phyloP scores from a whole-genome alignment of 2,797 vertebrate species.

The Tauraco hartlaubi region DNA sequence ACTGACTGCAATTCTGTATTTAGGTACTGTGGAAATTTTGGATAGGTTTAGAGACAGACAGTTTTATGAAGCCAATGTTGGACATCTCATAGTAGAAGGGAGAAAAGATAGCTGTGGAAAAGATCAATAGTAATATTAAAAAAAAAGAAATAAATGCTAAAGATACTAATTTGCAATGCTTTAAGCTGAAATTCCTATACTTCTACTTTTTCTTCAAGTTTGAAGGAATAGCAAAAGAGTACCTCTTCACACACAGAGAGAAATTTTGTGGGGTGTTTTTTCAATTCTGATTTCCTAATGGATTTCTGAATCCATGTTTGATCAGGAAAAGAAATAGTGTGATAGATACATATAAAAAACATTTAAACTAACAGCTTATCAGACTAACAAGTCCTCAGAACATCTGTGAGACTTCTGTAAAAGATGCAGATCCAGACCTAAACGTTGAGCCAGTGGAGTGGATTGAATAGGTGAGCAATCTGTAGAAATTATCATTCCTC shows the following conservation, averaged over 20 bases:
- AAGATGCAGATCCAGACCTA: not conserved
- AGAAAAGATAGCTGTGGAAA: not conserved
- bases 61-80: not conserved
- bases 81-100: not conserved
- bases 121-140: not conserved
- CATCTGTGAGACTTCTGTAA: not conserved
- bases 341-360: not conserved
- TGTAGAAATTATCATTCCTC: not conserved
- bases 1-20: constrained; percentile 16
- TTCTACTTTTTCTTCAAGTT: not conserved
- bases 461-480: not conserved
- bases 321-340: not conserved
- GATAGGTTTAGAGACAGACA: not conserved
- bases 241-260: not conserved
- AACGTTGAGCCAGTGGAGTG: fast-evolving
- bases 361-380: not conserved
- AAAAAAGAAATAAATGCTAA: not conserved
- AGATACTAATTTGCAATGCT: not conserved
- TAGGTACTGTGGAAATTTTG: not conserved
- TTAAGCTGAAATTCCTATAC: not conserved
- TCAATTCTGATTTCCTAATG: not conserved
- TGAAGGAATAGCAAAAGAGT: not conserved
- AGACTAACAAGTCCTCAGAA: not conserved
- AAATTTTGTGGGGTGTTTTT: not conserved
- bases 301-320: not conserved